Evolutionary conservation across 2,113 vertebrate species (phyloP), one percentile per base, ranked within the genome.

Genomic region (Corapipo altera): DNA sequence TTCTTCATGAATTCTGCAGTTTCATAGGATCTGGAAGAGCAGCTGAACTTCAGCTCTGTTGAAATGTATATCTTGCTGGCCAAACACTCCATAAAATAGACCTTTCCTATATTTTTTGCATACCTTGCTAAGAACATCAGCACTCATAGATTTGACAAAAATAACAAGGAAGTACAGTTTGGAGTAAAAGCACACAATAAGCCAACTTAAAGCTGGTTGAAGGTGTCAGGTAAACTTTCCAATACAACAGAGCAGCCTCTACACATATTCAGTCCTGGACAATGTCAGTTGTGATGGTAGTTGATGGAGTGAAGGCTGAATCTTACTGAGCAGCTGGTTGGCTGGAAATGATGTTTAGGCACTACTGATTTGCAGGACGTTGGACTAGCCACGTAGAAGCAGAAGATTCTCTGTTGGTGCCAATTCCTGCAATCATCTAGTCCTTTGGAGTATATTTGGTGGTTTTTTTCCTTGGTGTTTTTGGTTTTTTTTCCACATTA

Each of bases 321-420:
- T 78, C 41, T 81, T n/a, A 30, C 91, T 66, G 61, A 91, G 83
- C 61, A 81, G 57, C 46, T 72, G 52, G 33, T 32, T 74, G 92
- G 79, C 62, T 91, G 83, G 70, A 80, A 95, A 88, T 46, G 14
- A 49, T 35, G 32, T 85, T 95, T 89, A 96, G 95, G 95, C 93
- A 95, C 93, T 95, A 87, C 70, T 57, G 80, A 95, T 46, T 90
- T 62, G 91, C 83, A 88, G 69, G 70, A 57, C 44, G 93, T 65
- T 95, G 85, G 85, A 92, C 76, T 79, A 72, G 83, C 57, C 73
- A 84, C 4, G 23, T 15, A 82, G 91, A 85, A 90, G 79, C 61
- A 92, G 76, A 61, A 73, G 67, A 87, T 14, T 24, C 44, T 71
- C 79, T 85, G 33, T 81, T 54, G 81, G 19, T 84, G 67, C 59